Evolutionary conservation across 2,888 invertebrate species (phyloP).

Genomic region (Drosophila longiperda): DNA sequence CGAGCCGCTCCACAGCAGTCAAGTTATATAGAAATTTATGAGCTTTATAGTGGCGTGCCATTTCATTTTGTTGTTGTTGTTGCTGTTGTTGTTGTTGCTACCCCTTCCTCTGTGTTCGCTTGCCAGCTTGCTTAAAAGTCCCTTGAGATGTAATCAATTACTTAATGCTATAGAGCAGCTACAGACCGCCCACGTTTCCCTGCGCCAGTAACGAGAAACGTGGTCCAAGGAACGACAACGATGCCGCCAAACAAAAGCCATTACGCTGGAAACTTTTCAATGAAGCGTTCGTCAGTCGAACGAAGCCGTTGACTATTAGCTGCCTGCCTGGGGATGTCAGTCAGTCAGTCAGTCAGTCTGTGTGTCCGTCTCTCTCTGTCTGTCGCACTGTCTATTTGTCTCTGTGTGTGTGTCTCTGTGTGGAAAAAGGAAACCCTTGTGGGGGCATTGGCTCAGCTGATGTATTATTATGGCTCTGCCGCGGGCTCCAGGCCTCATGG

Average conservation of each 20-base stretch:
- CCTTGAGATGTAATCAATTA: constrained; percentile 85
- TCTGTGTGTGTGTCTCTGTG: constrained; percentile 24
- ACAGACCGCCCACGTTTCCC: constrained; percentile 25
- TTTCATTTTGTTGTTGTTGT: constrained; percentile 63
- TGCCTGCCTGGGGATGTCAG: constrained; percentile 66
- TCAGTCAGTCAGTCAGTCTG: constrained; percentile 23
- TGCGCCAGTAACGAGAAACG: background rate
- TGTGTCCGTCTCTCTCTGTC: constrained; percentile 29
- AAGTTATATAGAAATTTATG: constrained; percentile 80
- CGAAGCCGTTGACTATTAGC: constrained; percentile 69
- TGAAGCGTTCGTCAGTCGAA: constrained; percentile 78
- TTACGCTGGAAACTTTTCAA: constrained; percentile 82
- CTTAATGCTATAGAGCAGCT: constrained; percentile 82
- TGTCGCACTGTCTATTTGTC: constrained; percentile 32
- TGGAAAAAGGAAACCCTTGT: constrained; percentile 55
- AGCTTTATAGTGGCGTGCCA: constrained; percentile 78
- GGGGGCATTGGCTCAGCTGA: constrained; percentile 78
- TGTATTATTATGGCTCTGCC: constrained; percentile 76
- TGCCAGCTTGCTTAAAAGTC: constrained; percentile 79
- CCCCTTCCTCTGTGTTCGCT: constrained; percentile 19
- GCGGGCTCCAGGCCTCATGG: constrained; percentile 39
- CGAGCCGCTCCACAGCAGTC: constrained; percentile 60
- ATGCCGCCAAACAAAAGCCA: constrained; percentile 76
- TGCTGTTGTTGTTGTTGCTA: background rate
- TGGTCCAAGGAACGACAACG: constrained; percentile 21